Conservation (phyloP, 2,797 vertebrate species). For the Steatocranus sp. region DNA sequence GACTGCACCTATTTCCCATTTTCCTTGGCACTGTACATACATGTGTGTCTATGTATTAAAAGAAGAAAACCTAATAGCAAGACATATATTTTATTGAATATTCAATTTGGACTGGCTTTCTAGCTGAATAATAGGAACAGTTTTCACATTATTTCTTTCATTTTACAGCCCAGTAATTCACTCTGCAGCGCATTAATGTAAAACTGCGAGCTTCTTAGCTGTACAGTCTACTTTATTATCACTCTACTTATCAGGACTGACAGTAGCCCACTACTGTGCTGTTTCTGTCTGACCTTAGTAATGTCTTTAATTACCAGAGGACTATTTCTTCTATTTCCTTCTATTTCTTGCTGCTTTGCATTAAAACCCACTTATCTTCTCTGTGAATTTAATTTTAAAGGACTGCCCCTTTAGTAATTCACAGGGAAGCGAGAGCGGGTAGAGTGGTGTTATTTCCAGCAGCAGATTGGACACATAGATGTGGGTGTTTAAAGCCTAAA, state of each 20-base stretch:
- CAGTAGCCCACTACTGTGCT: not conserved
- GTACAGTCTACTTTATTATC: not conserved
- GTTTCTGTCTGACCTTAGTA: conserved; percentile 7
- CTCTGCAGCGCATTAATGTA: not conserved
- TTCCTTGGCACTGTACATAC: not conserved
- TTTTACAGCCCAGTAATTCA: not conserved
- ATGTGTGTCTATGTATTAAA: not conserved
- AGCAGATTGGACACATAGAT: not conserved
- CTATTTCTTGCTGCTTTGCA: conserved; percentile 28
- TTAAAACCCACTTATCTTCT: conserved; percentile 30
- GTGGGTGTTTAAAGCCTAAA: not conserved
- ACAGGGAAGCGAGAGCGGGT: conserved; percentile 10
- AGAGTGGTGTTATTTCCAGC: not conserved
- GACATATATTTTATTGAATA: not conserved
- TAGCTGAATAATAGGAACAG: not conserved
- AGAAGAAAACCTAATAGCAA: not conserved
- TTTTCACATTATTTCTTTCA: not conserved
- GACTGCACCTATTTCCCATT: not conserved
- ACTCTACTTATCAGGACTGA: not conserved
- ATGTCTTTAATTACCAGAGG: not conserved
- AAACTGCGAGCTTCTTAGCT: not conserved
- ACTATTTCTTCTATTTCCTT: not conserved
- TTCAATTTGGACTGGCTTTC: not conserved
- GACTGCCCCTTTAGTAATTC: conserved; percentile 60
- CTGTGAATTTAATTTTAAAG: conserved; percentile 48